A percentile compares a stretch with the other conserved stretches of the same genome.
phyloP scores from a whole-genome alignment of 2,797 vertebrate species.

The Anguilla megastoma region DNA sequence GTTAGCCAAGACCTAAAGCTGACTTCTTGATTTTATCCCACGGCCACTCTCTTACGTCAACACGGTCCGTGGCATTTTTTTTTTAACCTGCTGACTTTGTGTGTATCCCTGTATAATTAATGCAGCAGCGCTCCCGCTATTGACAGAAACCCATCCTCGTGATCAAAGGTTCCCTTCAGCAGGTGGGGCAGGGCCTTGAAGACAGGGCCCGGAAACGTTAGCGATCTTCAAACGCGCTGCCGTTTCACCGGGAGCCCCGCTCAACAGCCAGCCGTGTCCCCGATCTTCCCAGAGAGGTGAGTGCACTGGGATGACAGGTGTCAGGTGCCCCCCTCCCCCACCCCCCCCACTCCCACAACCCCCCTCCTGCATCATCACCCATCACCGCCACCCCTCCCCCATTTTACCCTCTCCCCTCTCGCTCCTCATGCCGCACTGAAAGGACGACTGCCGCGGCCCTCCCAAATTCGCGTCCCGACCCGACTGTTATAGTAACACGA shows the following conservation, averaged over 20 bases:
- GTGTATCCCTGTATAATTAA: slow-evolving; percentile 76
- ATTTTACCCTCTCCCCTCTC: slow-evolving; percentile 52
- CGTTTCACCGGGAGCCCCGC: slow-evolving; percentile 72
- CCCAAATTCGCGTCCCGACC: not conserved
- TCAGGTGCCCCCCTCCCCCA: slow-evolving; percentile 70
- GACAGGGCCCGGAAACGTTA: slow-evolving; percentile 77
- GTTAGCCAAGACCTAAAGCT: too few species aligned
- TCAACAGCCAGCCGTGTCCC: slow-evolving; percentile 68
- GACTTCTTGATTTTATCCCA: not conserved
- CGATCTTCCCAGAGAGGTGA: slow-evolving; percentile 71
- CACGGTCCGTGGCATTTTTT: slow-evolving; percentile 65
- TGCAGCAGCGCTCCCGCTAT: slow-evolving; percentile 69
- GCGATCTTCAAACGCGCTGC: slow-evolving; percentile 76
- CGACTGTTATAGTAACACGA: not conserved
- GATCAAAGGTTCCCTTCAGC: slow-evolving; percentile 77
- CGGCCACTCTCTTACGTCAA: slow-evolving; percentile 22
- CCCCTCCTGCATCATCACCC: slow-evolving; percentile 63
- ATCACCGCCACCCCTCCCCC: slow-evolving; percentile 48
- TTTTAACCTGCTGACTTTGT: slow-evolving; percentile 73
- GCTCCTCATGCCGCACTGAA: slow-evolving; percentile 71
- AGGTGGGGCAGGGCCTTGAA: slow-evolving; percentile 76
- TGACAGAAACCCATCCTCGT: slow-evolving; percentile 69
- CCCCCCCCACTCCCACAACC: not conserved
- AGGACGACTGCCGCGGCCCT: slow-evolving; percentile 60
- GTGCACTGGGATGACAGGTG: slow-evolving; percentile 78